Base-by-base conservation (phyloP, 2,113 vertebrate genomes). In the Tyrannus savana region DNA sequence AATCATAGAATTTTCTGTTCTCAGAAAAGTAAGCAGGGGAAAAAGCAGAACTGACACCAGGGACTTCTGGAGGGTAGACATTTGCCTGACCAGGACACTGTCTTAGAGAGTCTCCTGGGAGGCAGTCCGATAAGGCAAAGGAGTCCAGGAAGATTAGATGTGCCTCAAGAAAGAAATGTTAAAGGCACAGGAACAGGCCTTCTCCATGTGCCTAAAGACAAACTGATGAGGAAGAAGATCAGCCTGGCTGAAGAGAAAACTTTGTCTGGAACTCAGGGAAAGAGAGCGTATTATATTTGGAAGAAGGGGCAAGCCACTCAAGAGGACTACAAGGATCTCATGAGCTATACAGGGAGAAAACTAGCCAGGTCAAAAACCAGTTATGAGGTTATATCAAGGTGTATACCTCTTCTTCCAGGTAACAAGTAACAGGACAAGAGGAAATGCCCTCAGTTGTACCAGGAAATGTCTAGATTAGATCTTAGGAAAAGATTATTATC, bases 61-160 rank as follows among this genome's bases (percentile, higher is more conserved):
- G 25, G 24, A 25, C 10, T 25, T 31, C 58, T 35, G 30, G 9
- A 49, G 3, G 21, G 21, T 31, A 42, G 25, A 42, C 5, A 25
- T 31, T 31, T 88, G 16, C 16, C 35, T 49, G 62, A 41, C 16
- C 3, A 8, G 21, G 72, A 12, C 25, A 23, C 1, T 64, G 31
- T 17, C 42, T 27, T 35, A 58, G 25, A 56, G 3, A 56, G 17
- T 35, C 17, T 9, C 42, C 56, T 42, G 7, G 25, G 58, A 41
- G 14, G 17, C 16, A 64, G 10, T 25, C 46, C 13, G 13, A 6
- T 55, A n/a, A 16, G 15, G 28, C 24, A 53, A 62, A 55, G 24
- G 19, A 39, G 10, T 30, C 24, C 41, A 0, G 1, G 16, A n/a
- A n/a, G 10, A 24, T 41, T 28, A 46, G 7, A 33, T 3, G 1